phyloP scores from a whole-genome alignment of 2,797 vertebrate species.

The Thunnus albacares region DNA sequence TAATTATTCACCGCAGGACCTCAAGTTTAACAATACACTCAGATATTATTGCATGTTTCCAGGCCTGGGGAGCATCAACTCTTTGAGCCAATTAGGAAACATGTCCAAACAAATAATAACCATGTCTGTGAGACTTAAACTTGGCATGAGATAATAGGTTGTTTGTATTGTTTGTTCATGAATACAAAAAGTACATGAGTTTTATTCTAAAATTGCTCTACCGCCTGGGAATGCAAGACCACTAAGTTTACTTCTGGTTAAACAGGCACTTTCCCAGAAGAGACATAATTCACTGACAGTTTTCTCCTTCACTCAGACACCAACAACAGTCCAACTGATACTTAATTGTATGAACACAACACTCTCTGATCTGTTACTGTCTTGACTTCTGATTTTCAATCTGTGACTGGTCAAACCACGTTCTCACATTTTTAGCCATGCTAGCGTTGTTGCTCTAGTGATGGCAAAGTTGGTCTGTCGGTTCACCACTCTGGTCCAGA shows the following conservation, averaged over 20 bases:
- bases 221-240: slow-evolving; percentile 13
- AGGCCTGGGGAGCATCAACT: slow-evolving; percentile 38
- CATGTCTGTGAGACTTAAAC: slow-evolving; percentile 32
- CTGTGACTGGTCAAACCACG: no score
- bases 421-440: background rate
- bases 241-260: slow-evolving; percentile 16
- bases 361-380: background rate
- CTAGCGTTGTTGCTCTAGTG: no score
- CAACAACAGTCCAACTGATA: background rate
- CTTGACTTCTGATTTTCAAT: background rate
- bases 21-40: slow-evolving; percentile 28
- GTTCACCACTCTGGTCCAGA: no score
- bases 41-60: slow-evolving; percentile 35
- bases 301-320: background rate
- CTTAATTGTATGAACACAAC: background rate
- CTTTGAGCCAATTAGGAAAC: slow-evolving; percentile 52
- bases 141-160: slow-evolving; percentile 30
- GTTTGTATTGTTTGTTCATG: slow-evolving; percentile 7
- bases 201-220: background rate
- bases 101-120: slow-evolving; percentile 49
- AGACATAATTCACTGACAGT: background rate
- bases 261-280: background rate
- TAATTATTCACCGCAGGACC: slow-evolving; percentile 48
- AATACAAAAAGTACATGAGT: slow-evolving; percentile 27
- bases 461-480: no score